Percentiles rank a stretch among this genome's conserved stretches.
Conservation (phyloP, 2,113 vertebrate genomes). For the Rhynchomys soricoides region DNA sequence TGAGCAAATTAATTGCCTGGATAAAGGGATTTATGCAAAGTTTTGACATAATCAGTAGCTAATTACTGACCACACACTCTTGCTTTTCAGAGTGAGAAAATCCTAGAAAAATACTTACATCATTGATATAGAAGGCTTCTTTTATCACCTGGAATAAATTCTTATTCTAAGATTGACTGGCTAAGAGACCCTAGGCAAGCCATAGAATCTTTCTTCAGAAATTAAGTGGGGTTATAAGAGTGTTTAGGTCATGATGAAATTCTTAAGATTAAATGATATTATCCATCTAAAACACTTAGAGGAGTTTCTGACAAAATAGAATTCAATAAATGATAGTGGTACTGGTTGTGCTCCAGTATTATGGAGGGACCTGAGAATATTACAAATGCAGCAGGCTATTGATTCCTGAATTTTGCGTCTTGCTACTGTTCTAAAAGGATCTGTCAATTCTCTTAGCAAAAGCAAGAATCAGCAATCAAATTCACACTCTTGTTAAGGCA, state of each 20-base stretch:
- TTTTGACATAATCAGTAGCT: background rate
- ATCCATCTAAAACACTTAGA: background rate
- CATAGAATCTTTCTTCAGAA: background rate
- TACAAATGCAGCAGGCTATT: background rate
- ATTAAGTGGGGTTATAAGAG: background rate
- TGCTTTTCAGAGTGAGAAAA: background rate
- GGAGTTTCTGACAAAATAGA: background rate
- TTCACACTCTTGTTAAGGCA: background rate
- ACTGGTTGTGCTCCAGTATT: background rate
- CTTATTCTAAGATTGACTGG: background rate
- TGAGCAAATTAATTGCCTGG: background rate
- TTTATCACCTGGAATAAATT: background rate
- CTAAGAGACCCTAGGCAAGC: background rate
- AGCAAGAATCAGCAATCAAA: background rate
- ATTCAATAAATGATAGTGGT: background rate
- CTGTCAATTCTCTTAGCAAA: background rate
- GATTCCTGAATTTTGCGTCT: background rate
- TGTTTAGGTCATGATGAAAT: background rate
- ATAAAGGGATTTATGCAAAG: background rate
- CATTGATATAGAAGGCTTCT: background rate
- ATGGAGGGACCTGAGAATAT: background rate
- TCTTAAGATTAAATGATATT: background rate
- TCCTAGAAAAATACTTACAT: background rate
- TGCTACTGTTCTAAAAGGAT: background rate
- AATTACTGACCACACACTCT: background rate